Evolutionary conservation across 2,888 invertebrate genomes (phyloP).

Genomic region (Cyclophora albipunctata): DNA sequence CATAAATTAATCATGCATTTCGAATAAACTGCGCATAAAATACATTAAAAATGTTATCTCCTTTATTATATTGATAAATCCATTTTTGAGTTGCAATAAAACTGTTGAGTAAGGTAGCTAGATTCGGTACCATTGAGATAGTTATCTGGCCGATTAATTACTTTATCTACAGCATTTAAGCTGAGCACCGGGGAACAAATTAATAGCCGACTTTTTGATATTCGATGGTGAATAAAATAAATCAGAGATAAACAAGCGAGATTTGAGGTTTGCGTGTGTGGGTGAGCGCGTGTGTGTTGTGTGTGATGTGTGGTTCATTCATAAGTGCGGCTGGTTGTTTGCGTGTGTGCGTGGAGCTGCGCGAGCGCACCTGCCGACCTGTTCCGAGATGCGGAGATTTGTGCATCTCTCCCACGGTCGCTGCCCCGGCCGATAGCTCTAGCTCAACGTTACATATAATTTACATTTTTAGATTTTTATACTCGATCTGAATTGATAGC

Average conservation of each 20-base stretch:
- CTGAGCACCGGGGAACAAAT: constrained; percentile 58
- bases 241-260: constrained; percentile 70
- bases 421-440: constrained; percentile 64
- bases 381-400: constrained; percentile 75
- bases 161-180: constrained; percentile 62
- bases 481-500: constrained; percentile 22
- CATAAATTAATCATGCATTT: too few relatives aligned
- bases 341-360: constrained; percentile 27
- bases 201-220: constrained; percentile 65
- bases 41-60: too few relatives aligned
- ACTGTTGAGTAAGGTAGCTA: constrained; percentile 8
- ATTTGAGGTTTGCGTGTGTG: constrained; percentile 40
- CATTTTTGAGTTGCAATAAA: not conserved
- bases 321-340: constrained; percentile 60
- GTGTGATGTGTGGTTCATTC: constrained; percentile 59
- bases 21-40: too few relatives aligned
- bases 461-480: constrained; percentile 47
- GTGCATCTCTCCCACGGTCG: constrained; percentile 75
- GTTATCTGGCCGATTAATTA: constrained; percentile 61
- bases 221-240: constrained; percentile 68
- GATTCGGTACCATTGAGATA: constrained; percentile 38
- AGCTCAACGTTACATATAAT: constrained; percentile 63
- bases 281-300: constrained; percentile 23
- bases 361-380: constrained; percentile 72
- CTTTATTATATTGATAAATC: too few relatives aligned